Evolutionary conservation across 2,888 invertebrate species (phyloP).

Genomic region (Caenorhabditis sp.): DNA sequence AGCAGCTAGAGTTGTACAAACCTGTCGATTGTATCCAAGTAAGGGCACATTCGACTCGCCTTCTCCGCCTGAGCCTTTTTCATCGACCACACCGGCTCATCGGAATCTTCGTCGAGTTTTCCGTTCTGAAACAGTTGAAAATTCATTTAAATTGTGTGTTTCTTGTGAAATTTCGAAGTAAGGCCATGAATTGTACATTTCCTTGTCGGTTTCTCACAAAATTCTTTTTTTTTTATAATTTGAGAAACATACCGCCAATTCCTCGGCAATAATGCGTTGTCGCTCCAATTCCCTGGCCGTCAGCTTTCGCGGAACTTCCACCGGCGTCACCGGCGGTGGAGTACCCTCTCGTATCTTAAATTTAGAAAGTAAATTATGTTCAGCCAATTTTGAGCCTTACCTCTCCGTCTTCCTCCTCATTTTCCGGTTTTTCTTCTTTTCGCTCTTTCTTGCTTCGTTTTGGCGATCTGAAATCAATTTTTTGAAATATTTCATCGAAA

Average conservation of each 20-base stretch:
- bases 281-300: conserved; percentile 66
- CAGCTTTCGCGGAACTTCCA: conserved; percentile 36
- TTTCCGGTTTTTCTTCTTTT: conserved; percentile 19
- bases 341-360: conserved; percentile 49
- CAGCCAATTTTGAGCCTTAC: background rate
- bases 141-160: too few relatives aligned
- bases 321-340: background rate
- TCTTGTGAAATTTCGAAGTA: too few relatives aligned
- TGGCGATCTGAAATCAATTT: conserved; percentile 33
- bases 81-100: conserved; percentile 75
- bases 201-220: background rate
- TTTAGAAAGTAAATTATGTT: background rate
- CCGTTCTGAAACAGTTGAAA: conserved; percentile 53
- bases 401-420: conserved; percentile 40
- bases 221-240: background rate
- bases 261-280: conserved; percentile 59
- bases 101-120: conserved; percentile 60
- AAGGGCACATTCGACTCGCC: conserved; percentile 85
- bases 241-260: conserved; percentile 30
- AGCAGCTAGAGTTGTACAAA: conserved; percentile 59
- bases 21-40: conserved; percentile 97
- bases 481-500: background rate
- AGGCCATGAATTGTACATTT: too few relatives aligned
- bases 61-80: conserved; percentile 73
- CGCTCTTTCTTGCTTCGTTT: conserved; percentile 26